Base-by-base conservation (phyloP, 64 coral and sea anemone genomes). In the Stichodactyla mertensii region DNA sequence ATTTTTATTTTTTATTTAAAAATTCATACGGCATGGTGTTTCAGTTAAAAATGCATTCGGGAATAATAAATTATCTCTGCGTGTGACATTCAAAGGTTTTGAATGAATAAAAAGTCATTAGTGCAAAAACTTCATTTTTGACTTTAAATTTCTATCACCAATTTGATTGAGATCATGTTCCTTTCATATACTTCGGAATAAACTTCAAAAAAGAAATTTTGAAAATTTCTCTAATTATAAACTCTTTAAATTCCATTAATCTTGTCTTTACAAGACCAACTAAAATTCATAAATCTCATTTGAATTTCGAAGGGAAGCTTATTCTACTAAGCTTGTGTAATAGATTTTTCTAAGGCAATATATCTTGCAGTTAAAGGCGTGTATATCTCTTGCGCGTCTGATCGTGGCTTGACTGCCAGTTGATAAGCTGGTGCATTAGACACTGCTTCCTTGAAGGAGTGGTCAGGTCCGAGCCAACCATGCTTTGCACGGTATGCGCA, bases 401-500 rank as follows among this genome's bases (percentile, higher is more conserved):
- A 14, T 54, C 15, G 20, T 51, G 94, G 94, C 14, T 92, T 59
- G 16, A 92, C 78, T 79, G 88, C 79, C 86, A 92, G 64, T 45
- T 85, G 67, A 77, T 96, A 90, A 6, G 84, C 84, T 2, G 94
- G 88, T 10, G 94, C 94, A 51, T 78, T 83, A 67, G 62, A 79
- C 11, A 96, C 91, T 31, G 87, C 80, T 52, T 92, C 64, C 89
- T 84, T 91, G 52, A 94, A 92, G 60, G 84, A 57, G 51, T 88
- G 57, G 55, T 83, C 84, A 14, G 71, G 52, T 26, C 84, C 91
- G 64, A 92, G 83, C 53, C 88, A 51, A 0, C 96, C 96, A 79
- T 95, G 96, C 28, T 98, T 98, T 56, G 96, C 96, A 20, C 96
- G 89, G 64, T 98, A 98, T 4, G 93, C 90, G 55, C 96, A 98